phyloP scores from a whole-genome alignment of 2,113 vertebrate species.

The Upupa epops region DNA sequence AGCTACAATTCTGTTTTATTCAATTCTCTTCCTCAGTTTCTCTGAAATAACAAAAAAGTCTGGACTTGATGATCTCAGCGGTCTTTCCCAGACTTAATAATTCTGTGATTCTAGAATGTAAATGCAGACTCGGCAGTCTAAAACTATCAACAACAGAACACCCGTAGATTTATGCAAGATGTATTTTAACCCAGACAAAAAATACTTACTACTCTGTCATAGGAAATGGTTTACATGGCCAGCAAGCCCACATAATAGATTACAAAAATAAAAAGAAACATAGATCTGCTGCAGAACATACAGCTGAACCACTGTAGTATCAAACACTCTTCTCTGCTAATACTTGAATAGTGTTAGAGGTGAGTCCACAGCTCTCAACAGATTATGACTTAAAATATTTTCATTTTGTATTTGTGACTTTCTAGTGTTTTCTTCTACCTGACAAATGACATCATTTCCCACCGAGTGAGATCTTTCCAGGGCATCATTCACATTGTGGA shows the following conservation, averaged over 20 bases:
- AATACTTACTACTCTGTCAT: not conserved
- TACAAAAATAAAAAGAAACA: not conserved
- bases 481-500: not conserved
- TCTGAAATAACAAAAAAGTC: not conserved
- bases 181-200: not conserved
- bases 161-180: not conserved
- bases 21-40: not conserved
- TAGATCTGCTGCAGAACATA: not conserved
- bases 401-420: not conserved
- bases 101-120: too few relatives aligned
- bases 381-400: not conserved
- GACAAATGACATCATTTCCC: not conserved
- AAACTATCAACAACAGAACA: not conserved
- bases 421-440: not conserved
- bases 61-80: too few relatives aligned
- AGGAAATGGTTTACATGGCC: not conserved
- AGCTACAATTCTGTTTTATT: not conserved
- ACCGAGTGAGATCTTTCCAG: not conserved
- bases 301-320: not conserved
- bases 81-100: too few relatives aligned
- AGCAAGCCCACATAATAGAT: not conserved
- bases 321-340: not conserved
- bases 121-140: too few relatives aligned
- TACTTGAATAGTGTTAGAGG: not conserved
- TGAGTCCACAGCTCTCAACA: not conserved